Evolutionary conservation across 2,797 vertebrate genomes (phyloP).

Genomic region (Pachyuromys duprasi): DNA sequence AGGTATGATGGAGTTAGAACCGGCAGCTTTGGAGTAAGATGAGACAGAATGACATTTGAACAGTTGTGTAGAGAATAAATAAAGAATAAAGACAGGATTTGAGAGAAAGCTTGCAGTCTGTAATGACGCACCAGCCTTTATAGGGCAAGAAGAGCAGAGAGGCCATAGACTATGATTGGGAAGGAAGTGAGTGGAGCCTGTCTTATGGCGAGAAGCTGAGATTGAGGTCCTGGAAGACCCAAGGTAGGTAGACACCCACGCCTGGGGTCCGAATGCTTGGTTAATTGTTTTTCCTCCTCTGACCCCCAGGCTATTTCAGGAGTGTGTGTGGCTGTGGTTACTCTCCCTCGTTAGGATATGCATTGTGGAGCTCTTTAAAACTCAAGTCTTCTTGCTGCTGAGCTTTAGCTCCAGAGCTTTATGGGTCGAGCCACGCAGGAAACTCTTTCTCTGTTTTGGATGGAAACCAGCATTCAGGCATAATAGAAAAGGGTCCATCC

Average conservation of each 20-base stretch:
- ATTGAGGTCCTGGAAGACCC: not conserved
- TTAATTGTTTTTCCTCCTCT: not conserved
- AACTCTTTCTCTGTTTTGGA: not conserved
- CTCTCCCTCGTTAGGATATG: not conserved
- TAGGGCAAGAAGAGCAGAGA: not conserved
- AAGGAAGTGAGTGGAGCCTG: not conserved
- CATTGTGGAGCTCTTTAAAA: not conserved
- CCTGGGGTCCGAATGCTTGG: not conserved
- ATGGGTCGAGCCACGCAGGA: not conserved
- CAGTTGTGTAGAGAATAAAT: not conserved
- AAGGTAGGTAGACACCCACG: not conserved
- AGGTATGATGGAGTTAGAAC: not conserved
- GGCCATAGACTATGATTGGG: not conserved
- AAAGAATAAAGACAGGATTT: not conserved
- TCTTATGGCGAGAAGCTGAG: not conserved
- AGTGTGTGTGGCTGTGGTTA: accelerated
- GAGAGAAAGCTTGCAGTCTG: not conserved
- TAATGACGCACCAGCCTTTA: not conserved
- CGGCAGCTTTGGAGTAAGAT: not conserved
- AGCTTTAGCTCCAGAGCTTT: not conserved
- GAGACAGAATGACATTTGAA: not conserved
- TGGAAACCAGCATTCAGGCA: accelerated
- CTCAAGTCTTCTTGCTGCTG: not conserved
- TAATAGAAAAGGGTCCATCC: not conserved
- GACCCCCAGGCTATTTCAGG: not conserved